Evolutionary conservation across 2,888 invertebrate genomes (phyloP).

Genomic region (Apotomis capreana): DNA sequence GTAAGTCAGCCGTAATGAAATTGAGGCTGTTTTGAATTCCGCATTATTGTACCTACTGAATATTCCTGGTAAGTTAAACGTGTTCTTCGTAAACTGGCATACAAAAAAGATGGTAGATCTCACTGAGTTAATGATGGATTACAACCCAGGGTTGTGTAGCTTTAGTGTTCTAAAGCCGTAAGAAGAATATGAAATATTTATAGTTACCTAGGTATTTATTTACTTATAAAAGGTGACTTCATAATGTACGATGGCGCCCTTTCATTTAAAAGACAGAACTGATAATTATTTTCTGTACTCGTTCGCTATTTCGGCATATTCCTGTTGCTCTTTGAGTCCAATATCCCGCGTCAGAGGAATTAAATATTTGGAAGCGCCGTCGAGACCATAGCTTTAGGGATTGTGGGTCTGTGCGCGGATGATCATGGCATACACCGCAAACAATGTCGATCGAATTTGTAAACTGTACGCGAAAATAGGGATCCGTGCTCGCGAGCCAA

Average conservation of each 20-base stretch:
- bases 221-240: too few species aligned
- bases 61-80: neutral
- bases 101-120: too few species aligned
- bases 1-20: constrained; percentile 70
- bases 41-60: constrained; percentile 19
- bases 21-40: constrained; percentile 61
- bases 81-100: neutral
- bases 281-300: too few species aligned
- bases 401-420: neutral
- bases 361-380: constrained; percentile 6
- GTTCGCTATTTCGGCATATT: too few species aligned
- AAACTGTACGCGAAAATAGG: constrained; percentile 4
- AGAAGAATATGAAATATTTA: too few species aligned
- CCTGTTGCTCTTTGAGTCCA: neutral
- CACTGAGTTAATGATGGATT: too few species aligned
- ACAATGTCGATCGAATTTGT: constrained; percentile 13
- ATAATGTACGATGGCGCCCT: too few species aligned
- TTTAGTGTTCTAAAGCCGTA: too few species aligned
- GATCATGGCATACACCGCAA: neutral
- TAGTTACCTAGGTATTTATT: too few species aligned
- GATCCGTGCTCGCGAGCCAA: neutral
- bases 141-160: too few species aligned
- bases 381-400: neutral
- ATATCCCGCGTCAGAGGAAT: neutral
- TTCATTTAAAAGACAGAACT: too few species aligned